These are phyloP conservation scores for Acronicta aceris DNA, from an alignment of 2,888 invertebrate species.

Conservation along the genomic window DNA sequence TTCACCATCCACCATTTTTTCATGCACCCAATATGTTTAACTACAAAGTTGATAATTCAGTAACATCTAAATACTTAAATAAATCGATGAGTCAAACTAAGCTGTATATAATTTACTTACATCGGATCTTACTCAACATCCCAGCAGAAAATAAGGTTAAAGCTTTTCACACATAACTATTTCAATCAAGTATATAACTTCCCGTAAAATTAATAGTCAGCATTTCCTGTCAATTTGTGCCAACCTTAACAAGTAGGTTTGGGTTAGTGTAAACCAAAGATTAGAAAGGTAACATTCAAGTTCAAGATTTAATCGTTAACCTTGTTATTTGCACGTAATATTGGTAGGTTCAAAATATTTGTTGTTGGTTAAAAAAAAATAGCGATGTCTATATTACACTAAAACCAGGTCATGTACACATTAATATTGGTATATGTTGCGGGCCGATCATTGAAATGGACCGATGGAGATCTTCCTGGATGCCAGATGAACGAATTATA, in stretches of 20 bases:
- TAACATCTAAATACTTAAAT: too few relatives aligned
- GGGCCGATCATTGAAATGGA: too few relatives aligned
- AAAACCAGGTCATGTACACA: too few relatives aligned
- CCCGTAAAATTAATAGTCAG: conserved; percentile 20
- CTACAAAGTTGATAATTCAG: too few relatives aligned
- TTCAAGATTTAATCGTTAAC: conserved; percentile 53
- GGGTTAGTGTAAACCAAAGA: conserved; percentile 21
- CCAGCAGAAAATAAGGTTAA: conserved; percentile 35
- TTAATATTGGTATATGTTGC: too few relatives aligned
- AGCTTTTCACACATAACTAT: conserved; percentile 33
- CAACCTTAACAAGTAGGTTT: conserved; percentile 40
- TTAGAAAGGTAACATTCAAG: conserved; percentile 53
- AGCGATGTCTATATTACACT: neutral
- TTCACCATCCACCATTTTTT: too few relatives aligned
- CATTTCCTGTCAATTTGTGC: conserved; percentile 43
- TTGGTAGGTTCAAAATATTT: conserved; percentile 27
- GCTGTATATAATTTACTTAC: conserved; percentile 12
- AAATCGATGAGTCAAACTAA: conserved; percentile 29
- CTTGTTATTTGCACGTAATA: conserved; percentile 36
- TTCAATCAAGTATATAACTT: conserved; percentile 17
- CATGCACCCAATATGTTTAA: too few relatives aligned
- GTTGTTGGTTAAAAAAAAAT: conserved; percentile 6
- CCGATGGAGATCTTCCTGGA: too few relatives aligned
- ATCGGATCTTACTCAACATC: conserved; percentile 44
- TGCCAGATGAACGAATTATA: too few relatives aligned